A percentile compares a stretch with the other conserved stretches of the same genome.
phyloP scores from a whole-genome alignment of 1,140 invertebrate genomes.

The Pentalonia nigronervosa region DNA sequence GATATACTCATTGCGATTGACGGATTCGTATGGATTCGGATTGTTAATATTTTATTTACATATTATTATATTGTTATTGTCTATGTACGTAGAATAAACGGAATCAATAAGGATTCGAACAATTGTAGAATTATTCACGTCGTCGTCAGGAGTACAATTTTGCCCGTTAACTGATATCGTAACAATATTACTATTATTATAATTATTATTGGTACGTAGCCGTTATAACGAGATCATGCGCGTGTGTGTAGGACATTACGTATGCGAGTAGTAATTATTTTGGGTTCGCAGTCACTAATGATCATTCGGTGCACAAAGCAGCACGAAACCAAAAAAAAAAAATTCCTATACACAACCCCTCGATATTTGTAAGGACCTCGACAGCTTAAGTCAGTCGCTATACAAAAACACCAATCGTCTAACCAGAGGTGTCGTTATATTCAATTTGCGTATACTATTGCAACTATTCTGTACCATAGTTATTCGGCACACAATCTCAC shows the following conservation, averaged over 20 bases:
- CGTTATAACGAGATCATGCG: neutral
- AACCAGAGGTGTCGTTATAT: neutral
- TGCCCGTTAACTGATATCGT: neutral
- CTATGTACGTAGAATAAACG: neutral
- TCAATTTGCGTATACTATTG: neutral
- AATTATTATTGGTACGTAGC: neutral
- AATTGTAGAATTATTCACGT: neutral
- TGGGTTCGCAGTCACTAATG: neutral
- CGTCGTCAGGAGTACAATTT: neutral
- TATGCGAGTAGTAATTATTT: slow-evolving; percentile 1
- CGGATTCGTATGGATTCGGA: neutral
- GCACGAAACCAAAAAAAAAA: neutral
- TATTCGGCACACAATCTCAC: neutral
- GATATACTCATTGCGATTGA: neutral
- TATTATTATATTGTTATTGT: neutral
- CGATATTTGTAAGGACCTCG: neutral
- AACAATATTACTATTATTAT: neutral
- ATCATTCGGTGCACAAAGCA: neutral
- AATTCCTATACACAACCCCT: neutral
- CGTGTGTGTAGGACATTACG: neutral
- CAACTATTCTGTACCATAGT: neutral
- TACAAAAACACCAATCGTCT: neutral
- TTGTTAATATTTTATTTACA: neutral
- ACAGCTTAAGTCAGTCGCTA: neutral
- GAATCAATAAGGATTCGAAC: neutral